Evolutionary conservation across 2,113 vertebrate species (phyloP), one percentile per base, ranked within the genome.

Genomic region (Cebus imitator): DNA sequence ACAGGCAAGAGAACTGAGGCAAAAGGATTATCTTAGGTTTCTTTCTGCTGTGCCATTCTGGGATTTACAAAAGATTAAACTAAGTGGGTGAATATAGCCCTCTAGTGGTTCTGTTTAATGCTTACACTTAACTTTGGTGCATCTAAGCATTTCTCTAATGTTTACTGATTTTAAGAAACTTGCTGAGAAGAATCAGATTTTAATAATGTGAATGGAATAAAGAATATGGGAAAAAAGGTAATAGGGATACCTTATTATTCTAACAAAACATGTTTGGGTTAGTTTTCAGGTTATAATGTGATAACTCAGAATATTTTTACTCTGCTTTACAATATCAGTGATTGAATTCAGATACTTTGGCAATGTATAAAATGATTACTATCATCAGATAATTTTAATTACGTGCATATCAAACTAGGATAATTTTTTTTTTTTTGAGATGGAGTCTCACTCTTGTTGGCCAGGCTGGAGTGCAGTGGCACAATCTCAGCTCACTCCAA

Each of bases 81-180:
- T 78, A 43, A 83, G 21, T 87, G 57, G 75, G 57, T 52, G 87
- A 27, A 43, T 89, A 45, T 1, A 82, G 96, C 97, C 95, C 94
- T 94, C 96, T 95, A 94, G 95, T 94, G 96, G 89, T 87, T 96
- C 43, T 92, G 2, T 58, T 75, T 0, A 3, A 52, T 68, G 32
- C 80, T 57, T 87, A 30, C 32, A 89, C n/a, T 86, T 78, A 82
- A 82, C 17, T 66, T 75, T 3, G 76, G 21, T 90, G 35, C 37
- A 12, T 78, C n/a, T 89, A n/a, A 55, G 40, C 73, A 37, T 92
- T 92, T 70, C 50, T 87, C 52, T 72, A 35, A 82, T 48, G 72
- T 88, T 83, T 85, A 52, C n/a, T 20, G 72, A 80, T 72, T 82
- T 64, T 76, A 70, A 81, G 70, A 93, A 81, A 61, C 75, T 50